Evolutionary conservation across 2,888 invertebrate species (phyloP).

Genomic region (Metellina segmentata): DNA sequence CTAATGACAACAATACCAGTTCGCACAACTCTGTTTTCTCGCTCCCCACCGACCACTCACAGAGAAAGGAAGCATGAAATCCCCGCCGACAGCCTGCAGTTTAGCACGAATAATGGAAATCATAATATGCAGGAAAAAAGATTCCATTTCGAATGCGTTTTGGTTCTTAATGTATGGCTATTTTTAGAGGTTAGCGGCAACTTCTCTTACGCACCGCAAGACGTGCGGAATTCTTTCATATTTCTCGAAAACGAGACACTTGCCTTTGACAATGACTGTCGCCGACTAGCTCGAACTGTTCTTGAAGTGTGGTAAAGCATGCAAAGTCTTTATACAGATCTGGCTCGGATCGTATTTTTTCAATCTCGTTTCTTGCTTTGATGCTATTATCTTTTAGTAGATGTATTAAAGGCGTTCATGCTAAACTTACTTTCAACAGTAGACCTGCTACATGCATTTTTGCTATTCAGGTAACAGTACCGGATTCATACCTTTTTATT

Average conservation of each 20-base stretch:
- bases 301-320: background rate
- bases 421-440: too few relatives aligned
- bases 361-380: too few relatives aligned
- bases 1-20: constrained; percentile 67
- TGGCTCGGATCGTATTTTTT: too few relatives aligned
- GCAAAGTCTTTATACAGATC: too few relatives aligned
- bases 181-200: constrained; percentile 34
- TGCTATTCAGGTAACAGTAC: too few relatives aligned
- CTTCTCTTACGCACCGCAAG: constrained; percentile 20
- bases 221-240: constrained; percentile 30
- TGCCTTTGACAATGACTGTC: constrained; percentile 30
- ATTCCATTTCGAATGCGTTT: constrained; percentile 30
- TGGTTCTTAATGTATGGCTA: constrained; percentile 49
- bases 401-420: too few relatives aligned
- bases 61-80: constrained; percentile 66
- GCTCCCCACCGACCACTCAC: constrained; percentile 40
- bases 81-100: constrained; percentile 61
- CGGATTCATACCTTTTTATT: too few relatives aligned
- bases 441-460: too few relatives aligned
- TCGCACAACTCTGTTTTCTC: constrained; percentile 4
- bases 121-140: constrained; percentile 28
- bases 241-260: constrained; percentile 22
- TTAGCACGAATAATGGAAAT: constrained; percentile 64
- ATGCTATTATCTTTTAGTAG: too few relatives aligned
- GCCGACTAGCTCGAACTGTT: background rate